Evolutionary conservation across 2,888 invertebrate genomes (phyloP).

Genomic region (Pterostichus niger): DNA sequence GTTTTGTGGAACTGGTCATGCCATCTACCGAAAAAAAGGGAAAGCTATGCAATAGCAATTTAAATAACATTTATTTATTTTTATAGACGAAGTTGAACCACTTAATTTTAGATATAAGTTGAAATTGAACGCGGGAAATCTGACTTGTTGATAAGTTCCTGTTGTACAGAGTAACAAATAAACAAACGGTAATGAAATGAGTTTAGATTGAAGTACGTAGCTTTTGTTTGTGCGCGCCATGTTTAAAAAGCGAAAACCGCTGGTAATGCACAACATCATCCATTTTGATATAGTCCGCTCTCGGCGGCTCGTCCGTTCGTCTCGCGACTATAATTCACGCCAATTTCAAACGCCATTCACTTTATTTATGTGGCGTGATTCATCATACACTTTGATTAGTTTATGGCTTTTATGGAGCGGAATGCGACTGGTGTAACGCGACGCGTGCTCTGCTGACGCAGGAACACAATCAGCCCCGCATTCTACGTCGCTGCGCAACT

Average conservation of each 20-base stretch:
- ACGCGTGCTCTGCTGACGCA: too few species aligned
- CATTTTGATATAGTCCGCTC: slow-evolving; percentile 76
- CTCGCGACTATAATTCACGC: slow-evolving; percentile 78
- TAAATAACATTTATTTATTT: too few species aligned
- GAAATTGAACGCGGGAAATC: too few species aligned
- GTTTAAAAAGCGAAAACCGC: slow-evolving; percentile 64
- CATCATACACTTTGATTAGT: slow-evolving; percentile 79
- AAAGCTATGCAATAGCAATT: too few species aligned
- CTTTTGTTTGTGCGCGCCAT: not conserved
- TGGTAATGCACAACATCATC: slow-evolving; percentile 71
- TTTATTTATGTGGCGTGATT: slow-evolving; percentile 78
- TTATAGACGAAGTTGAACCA: too few species aligned
- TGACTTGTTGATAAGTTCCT: too few species aligned
- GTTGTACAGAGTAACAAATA: too few species aligned
- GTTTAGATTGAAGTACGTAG: not conserved
- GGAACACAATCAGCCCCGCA: too few species aligned
- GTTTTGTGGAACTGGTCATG: too few species aligned
- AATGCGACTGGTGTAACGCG: slow-evolving; percentile 69
- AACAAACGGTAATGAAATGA: not conserved
- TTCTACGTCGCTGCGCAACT: too few species aligned
- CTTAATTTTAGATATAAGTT: too few species aligned
- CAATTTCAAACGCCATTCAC: slow-evolving; percentile 78
- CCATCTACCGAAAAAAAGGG: too few species aligned
- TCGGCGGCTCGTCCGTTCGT: not conserved
- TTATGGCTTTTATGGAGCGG: slow-evolving; percentile 78